A percentile compares a stretch with the other conserved stretches of the same genome.
phyloP scores from a whole-genome alignment of 2,888 invertebrate genomes.

The Synanthedon vespiformis region DNA sequence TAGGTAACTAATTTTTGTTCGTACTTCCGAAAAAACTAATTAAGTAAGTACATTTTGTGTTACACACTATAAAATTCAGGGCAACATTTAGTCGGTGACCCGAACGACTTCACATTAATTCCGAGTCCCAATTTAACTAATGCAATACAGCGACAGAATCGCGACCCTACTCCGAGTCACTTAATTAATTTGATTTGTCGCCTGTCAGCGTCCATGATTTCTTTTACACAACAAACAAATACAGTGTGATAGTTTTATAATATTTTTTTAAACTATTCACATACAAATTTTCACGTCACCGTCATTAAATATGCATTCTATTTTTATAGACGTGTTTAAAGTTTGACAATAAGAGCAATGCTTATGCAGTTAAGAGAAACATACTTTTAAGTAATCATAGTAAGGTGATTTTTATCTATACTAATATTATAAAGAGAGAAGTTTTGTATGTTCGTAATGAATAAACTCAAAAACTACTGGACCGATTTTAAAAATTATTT shows the following conservation, averaged over 20 bases:
- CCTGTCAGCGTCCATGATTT: conserved; percentile 24
- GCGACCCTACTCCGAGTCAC: conserved; percentile 5
- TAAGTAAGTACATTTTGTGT: too few species aligned
- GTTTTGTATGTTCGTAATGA: too few species aligned
- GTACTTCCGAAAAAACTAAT: too few species aligned
- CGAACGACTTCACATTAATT: neutral
- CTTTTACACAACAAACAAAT: neutral
- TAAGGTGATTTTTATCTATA: too few species aligned
- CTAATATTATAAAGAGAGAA: too few species aligned
- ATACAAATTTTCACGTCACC: neutral
- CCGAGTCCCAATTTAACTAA: conserved; percentile 13
- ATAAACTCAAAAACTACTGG: too few species aligned
- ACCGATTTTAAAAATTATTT: too few species aligned
- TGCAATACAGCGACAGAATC: conserved; percentile 9
- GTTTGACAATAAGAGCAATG: neutral
- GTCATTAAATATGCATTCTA: neutral
- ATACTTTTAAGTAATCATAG: too few species aligned
- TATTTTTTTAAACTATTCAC: neutral
- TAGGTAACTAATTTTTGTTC: too few species aligned
- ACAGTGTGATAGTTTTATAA: neutral
- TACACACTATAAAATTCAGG: neutral
- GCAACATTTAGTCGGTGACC: neutral
- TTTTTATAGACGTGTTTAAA: neutral
- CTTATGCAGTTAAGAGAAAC: too few species aligned
- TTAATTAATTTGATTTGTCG: conserved; percentile 61